Conservation (phyloP, 2,113 vertebrate genomes). For the Amazona vittata region DNA sequence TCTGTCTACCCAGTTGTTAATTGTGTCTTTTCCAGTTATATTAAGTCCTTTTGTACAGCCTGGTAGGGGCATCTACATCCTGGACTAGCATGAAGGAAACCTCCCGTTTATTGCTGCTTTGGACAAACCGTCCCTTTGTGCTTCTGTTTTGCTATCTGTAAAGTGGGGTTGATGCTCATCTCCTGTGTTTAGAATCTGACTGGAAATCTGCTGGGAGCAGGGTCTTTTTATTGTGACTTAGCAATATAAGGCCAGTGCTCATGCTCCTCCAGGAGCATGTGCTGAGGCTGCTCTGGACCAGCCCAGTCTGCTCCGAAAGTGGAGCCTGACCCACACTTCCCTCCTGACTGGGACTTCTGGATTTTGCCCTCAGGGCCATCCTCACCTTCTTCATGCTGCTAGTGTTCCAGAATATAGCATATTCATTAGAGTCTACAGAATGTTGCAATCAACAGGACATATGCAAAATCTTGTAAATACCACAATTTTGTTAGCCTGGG, state of each 20-base stretch:
- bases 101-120: background rate
- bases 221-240: background rate
- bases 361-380: background rate
- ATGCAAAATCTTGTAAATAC: background rate
- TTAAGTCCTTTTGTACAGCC: background rate
- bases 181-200: background rate
- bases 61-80: background rate
- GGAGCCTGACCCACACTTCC: background rate
- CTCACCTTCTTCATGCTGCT: background rate
- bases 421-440: background rate
- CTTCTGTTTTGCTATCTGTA: background rate
- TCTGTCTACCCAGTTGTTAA: background rate
- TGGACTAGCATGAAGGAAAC: background rate
- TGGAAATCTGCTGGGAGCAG: background rate
- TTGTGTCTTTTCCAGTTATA: background rate
- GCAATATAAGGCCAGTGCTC: background rate
- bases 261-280: accelerated
- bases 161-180: background rate
- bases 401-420: accelerated
- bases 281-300: background rate
- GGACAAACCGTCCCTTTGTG: background rate
- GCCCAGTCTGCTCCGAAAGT: background rate
- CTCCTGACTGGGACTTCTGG: background rate
- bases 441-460: background rate
- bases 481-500: background rate